phyloP scores from a whole-genome alignment of 2,888 invertebrate species.

The Helleia helle region DNA sequence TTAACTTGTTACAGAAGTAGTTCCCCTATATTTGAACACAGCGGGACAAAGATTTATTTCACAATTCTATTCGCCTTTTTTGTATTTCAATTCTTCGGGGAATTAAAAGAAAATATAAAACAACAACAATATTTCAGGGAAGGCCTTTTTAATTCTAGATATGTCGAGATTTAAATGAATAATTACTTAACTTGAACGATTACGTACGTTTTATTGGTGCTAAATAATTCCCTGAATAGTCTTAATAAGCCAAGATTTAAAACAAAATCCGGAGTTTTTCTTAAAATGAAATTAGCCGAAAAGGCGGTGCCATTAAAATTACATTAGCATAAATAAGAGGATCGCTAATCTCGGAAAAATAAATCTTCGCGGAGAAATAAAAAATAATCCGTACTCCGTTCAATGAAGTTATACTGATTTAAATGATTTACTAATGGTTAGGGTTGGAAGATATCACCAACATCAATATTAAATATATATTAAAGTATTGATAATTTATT shows the following conservation, averaged over 20 bases:
- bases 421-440: not conserved
- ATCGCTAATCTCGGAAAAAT: slow-evolving; percentile 71
- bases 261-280: slow-evolving; percentile 64
- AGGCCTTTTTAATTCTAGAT: no score
- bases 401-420: slow-evolving; percentile 39
- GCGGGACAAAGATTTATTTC: slow-evolving; percentile 4
- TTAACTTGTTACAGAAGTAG: slow-evolving; percentile 2
- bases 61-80: slow-evolving; percentile 3
- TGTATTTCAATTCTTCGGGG: not conserved
- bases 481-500: no score
- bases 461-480: no score
- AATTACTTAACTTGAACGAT: slow-evolving; percentile 36
- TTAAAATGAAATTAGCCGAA: slow-evolving; percentile 70
- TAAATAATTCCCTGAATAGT: slow-evolving; percentile 49
- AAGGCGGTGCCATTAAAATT: slow-evolving; percentile 70
- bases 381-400: slow-evolving; percentile 56
- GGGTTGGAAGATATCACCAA: no score
- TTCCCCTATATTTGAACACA: slow-evolving; percentile 5
- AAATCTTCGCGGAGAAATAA: slow-evolving; percentile 65
- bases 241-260: slow-evolving; percentile 61
- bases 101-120: not conserved
- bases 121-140: not conserved
- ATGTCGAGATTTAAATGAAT: slow-evolving; percentile 15
- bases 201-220: slow-evolving; percentile 51
- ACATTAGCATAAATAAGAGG: slow-evolving; percentile 74